Base-by-base conservation (phyloP, 2,113 vertebrate genomes). In the Terrapene triunguis region DNA sequence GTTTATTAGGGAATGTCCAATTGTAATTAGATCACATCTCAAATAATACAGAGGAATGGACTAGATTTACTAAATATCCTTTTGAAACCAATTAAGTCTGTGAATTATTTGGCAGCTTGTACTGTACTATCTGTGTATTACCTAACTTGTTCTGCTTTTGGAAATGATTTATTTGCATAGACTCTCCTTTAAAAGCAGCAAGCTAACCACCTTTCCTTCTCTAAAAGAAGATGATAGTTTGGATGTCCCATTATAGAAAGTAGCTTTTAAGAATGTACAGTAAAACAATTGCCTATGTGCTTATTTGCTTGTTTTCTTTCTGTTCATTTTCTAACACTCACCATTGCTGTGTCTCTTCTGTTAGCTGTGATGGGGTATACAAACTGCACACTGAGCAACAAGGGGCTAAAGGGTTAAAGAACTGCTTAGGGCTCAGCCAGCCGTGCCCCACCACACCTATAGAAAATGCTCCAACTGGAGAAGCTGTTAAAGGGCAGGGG, bases 1-100 rank as follows among this genome's bases (percentile, higher is more conserved):
- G 83, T 93, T 96, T 95, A 94, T 97, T 94, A 94, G 89, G 92
- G 81, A 47, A 53, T 78, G 78, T 1, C 2, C 79, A 87, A 81
- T 0, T 0, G 42, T 92, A 95, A 93, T 97, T 85, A 89, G 65
- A 84, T 84, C 1, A 0, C 29, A 14, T 78, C 38, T 93, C 6
- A 0, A 22, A 76, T 1, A 1, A 85, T 91, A 83, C 53, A 8
- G 81, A 86, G 80, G 65, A n/a, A 4, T 54, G 79, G 79, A 25
- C 74, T 79, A 78, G 32, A 47, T 47, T 42, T 78, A 19, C 65
- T 35, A 88, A 74, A 47, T 84, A 85, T 85, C 62, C n/a, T 53
- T 38, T 72, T 3, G 35, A 72, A 38, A 72, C 35, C n/a, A 19
- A 19, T 10, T n/a, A n/a, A n/a, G 35, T n/a, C 32, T 65, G 29